These are phyloP conservation scores for Hippocampus zosterae DNA, from an alignment of 2,113 vertebrate species.

Conservation along the genomic window DNA sequence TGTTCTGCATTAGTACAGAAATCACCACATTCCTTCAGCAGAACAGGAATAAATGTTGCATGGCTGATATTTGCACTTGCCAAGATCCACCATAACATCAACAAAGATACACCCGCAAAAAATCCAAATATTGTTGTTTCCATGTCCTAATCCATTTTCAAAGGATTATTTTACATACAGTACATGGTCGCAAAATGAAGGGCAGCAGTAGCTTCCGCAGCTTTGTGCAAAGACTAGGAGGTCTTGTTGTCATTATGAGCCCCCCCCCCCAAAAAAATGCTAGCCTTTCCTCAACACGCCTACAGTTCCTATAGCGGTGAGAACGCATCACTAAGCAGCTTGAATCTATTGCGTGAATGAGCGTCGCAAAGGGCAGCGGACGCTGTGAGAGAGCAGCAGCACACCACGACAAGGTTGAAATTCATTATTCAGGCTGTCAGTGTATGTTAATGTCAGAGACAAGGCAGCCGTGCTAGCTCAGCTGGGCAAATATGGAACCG, in stretches of 20 bases:
- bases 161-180: slow-evolving; percentile 14
- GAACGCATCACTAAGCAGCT: slow-evolving; percentile 60
- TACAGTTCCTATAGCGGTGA: slow-evolving; percentile 38
- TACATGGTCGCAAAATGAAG: slow-evolving; percentile 13
- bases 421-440: slow-evolving; percentile 59
- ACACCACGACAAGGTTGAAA: slow-evolving; percentile 53
- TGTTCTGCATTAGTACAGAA: background rate
- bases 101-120: background rate
- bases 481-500: slow-evolving; percentile 29
- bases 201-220: slow-evolving; percentile 23
- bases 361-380: slow-evolving; percentile 4
- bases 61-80: slow-evolving; percentile 6
- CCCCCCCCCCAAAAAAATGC: no score
- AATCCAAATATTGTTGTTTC: slow-evolving; percentile 17
- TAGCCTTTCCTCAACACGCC: slow-evolving; percentile 55
- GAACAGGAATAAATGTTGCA: slow-evolving; percentile 22
- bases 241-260: slow-evolving; percentile 56
- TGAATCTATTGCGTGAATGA: slow-evolving; percentile 58
- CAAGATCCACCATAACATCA: slow-evolving; percentile 5
- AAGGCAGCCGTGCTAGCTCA: slow-evolving; percentile 47
- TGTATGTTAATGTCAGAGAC: slow-evolving; percentile 48
- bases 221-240: slow-evolving; percentile 50
- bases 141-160: slow-evolving; percentile 7
- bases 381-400: slow-evolving; percentile 59
- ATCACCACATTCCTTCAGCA: slow-evolving; percentile 6